phyloP scores from a whole-genome alignment of 2,797 vertebrate species.

The Chloroceryle inda region DNA sequence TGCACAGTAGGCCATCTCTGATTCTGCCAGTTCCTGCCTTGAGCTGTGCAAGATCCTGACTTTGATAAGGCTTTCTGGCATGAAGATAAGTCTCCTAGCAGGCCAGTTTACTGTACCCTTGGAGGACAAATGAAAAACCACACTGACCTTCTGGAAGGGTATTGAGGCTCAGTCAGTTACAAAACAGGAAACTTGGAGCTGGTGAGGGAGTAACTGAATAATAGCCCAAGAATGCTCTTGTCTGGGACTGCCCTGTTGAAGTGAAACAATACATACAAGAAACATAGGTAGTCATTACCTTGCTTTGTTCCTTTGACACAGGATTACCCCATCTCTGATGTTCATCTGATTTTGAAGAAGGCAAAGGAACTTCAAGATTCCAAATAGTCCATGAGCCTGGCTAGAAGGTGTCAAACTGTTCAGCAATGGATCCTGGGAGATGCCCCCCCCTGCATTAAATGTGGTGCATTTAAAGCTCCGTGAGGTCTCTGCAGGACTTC shows the following conservation, averaged over 20 bases:
- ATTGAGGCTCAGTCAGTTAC: background rate
- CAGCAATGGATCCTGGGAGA: background rate
- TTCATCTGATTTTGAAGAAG: constrained; percentile 93
- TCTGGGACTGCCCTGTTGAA: background rate
- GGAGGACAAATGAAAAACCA: background rate
- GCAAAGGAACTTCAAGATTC: constrained; percentile 95
- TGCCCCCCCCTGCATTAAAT: background rate
- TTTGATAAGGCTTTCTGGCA: constrained; percentile 10
- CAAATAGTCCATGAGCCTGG: constrained; percentile 78
- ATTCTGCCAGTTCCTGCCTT: constrained; percentile 18
- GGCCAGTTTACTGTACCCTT: background rate
- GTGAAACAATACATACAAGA: background rate
- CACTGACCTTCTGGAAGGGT: background rate
- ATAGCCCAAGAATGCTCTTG: background rate
- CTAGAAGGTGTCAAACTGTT: background rate
- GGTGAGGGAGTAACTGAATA: background rate
- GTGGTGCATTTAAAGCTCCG: background rate
- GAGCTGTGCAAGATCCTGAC: background rate
- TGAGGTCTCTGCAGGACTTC: background rate
- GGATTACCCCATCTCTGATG: constrained; percentile 98
- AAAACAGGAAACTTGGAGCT: background rate
- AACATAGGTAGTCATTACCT: background rate
- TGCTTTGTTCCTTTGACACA: constrained; percentile 53
- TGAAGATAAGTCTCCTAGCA: background rate
- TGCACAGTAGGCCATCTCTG: background rate